These are phyloP conservation scores for Telenomus remus DNA, from an alignment of 1,140 invertebrate genomes.

Conservation along the genomic window DNA sequence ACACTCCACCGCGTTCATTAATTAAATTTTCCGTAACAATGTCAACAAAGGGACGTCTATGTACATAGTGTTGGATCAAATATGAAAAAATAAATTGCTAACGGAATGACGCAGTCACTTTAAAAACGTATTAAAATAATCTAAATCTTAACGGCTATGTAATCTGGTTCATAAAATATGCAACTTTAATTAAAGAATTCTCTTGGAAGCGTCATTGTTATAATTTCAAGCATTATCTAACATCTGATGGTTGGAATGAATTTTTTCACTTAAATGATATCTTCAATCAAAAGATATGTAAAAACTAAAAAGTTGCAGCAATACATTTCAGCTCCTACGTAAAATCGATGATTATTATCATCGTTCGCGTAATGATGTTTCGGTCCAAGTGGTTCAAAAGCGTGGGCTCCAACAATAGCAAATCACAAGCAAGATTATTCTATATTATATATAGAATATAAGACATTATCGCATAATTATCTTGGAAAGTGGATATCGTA, in stretches of 20 bases:
- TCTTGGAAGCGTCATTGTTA: conserved; percentile 36
- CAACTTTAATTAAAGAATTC: conserved; percentile 49
- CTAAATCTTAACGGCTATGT: conserved; percentile 49
- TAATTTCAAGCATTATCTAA: conserved; percentile 36
- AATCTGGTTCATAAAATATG: conserved; percentile 49
- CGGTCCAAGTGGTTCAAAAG: conserved; percentile 2
- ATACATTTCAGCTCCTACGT: conserved; percentile 22
- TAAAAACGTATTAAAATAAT: conserved; percentile 49
- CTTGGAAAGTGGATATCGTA: background rate
- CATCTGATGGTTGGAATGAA: conserved; percentile 35
- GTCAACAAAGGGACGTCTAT: conserved; percentile 3
- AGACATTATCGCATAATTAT: conserved; percentile 1
- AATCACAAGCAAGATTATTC: background rate
- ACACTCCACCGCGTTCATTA: conserved; percentile 12
- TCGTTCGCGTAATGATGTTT: conserved; percentile 21
- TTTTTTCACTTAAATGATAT: conserved; percentile 39
- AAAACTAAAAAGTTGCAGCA: conserved; percentile 19
- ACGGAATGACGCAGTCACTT: conserved; percentile 43
- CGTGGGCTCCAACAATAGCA: background rate
- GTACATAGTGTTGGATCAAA: conserved; percentile 8
- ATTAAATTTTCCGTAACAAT: conserved; percentile 32
- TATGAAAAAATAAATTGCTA: conserved; percentile 25
- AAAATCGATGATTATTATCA: conserved; percentile 18
- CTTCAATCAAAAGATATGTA: conserved; percentile 18
- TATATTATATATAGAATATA: conserved; percentile 11